Conservation (phyloP, 2,113 vertebrate genomes). For the Geococcyx californianus region DNA sequence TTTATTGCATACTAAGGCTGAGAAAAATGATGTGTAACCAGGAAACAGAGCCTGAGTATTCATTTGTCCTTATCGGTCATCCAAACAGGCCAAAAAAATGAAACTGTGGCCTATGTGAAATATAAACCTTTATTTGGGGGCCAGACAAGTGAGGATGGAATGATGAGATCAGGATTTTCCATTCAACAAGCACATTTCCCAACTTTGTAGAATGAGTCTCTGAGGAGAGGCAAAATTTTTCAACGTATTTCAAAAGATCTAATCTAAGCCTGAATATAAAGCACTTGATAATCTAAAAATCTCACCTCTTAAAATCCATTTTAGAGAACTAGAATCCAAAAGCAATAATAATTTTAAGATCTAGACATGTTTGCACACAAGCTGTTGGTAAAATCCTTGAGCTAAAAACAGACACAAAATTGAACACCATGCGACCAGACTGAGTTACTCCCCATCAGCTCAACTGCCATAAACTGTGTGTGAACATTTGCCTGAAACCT, state of each 20-base stretch:
- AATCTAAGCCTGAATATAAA: background rate
- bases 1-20: background rate
- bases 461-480: background rate
- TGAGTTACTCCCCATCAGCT: background rate
- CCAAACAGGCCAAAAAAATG: background rate
- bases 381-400: background rate
- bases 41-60: background rate
- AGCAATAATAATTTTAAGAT: background rate
- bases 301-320: background rate
- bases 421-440: background rate
- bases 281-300: background rate
- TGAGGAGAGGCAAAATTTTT: background rate
- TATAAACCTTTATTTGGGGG: background rate
- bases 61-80: background rate
- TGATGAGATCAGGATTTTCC: background rate
- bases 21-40: background rate
- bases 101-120: background rate
- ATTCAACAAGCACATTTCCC: background rate
- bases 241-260: background rate
- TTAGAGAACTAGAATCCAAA: background rate
- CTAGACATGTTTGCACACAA: background rate
- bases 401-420: background rate
- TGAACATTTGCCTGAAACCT: background rate
- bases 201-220: background rate
- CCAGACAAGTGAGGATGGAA: background rate